Evolutionary conservation across 2,888 invertebrate genomes (phyloP).

Genomic region (Calliopum simillimum): DNA sequence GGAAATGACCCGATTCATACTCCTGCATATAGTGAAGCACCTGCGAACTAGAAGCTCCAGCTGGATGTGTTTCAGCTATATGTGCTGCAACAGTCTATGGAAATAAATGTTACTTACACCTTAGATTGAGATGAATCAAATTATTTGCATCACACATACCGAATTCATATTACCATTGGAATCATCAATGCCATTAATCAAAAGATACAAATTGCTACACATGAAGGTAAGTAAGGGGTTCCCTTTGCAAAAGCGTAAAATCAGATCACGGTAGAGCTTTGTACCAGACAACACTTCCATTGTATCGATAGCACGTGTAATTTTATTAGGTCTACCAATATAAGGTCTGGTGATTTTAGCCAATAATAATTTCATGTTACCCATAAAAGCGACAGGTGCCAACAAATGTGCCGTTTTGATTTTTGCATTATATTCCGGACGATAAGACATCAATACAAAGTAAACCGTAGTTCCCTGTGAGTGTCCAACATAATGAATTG

Average conservation of each 20-base stretch:
- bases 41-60: slow-evolving; percentile 48
- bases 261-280: slow-evolving; percentile 8
- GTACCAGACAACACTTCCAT: slow-evolving; percentile 22
- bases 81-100: slow-evolving; percentile 42
- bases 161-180: slow-evolving; percentile 31
- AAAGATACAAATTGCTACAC: slow-evolving; percentile 28
- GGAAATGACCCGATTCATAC: slow-evolving; percentile 32
- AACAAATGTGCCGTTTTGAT: slow-evolving; percentile 48
- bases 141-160: slow-evolving; percentile 6
- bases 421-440: slow-evolving; percentile 48
- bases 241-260: slow-evolving; percentile 12
- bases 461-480: slow-evolving; percentile 51
- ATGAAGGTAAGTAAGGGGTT: slow-evolving; percentile 22
- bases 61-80: slow-evolving; percentile 48
- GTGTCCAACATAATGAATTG: slow-evolving; percentile 49
- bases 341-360: slow-evolving; percentile 46
- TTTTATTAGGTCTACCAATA: slow-evolving; percentile 30
- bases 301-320: slow-evolving; percentile 22
- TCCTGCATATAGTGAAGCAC: slow-evolving; percentile 37
- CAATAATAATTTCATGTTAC: slow-evolving; percentile 61
- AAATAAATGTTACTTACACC: neutral
- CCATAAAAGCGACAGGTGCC: slow-evolving; percentile 62
- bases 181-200: slow-evolving; percentile 11
- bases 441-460: slow-evolving; percentile 46
- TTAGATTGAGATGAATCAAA: neutral